Conservation (phyloP, 2,797 vertebrate species). For the Hoplostethus atlanticus region DNA sequence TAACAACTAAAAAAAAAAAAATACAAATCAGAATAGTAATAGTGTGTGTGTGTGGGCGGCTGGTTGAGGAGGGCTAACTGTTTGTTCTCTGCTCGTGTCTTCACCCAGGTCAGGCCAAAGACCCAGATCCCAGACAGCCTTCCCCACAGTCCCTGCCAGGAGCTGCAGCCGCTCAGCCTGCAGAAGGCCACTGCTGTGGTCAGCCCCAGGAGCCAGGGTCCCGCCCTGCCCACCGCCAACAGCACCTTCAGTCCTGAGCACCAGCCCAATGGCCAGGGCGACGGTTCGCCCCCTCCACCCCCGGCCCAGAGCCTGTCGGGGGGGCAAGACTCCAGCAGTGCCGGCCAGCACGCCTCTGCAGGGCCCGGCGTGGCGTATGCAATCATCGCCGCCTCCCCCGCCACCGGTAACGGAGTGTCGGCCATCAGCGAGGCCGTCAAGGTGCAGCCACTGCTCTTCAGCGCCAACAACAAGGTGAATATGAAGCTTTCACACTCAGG, state of each 20-base stretch:
- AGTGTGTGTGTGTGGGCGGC: too few species aligned
- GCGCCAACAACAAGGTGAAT: constrained; percentile 88
- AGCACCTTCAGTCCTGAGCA: constrained; percentile 92
- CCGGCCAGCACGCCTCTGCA: constrained; percentile 49
- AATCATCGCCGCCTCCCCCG: constrained; percentile 93
- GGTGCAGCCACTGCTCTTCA: constrained; percentile 90
- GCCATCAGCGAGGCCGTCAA: constrained; percentile 89
- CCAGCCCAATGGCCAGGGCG: constrained; percentile 75
- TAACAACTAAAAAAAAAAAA: too few species aligned
- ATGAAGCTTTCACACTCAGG: too few species aligned
- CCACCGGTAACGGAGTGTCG: constrained; percentile 81
- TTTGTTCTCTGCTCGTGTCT: background rate
- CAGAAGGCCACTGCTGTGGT: constrained; percentile 86
- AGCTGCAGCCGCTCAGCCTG: constrained; percentile 89
- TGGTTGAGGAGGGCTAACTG: background rate
- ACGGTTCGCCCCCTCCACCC: constrained; percentile 70
- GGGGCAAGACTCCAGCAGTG: constrained; percentile 21
- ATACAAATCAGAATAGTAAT: too few species aligned
- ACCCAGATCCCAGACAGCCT: constrained; percentile 98
- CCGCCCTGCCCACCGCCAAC: constrained; percentile 94
- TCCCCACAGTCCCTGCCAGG: constrained; percentile 90
- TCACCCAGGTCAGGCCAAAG: constrained; percentile 96
- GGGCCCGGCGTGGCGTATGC: constrained; percentile 93
- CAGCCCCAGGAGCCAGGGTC: constrained; percentile 86
- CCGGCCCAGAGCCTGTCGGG: constrained; percentile 12